Conservation (phyloP, 2,113 vertebrate species). For the Nesoenas mayeri region DNA sequence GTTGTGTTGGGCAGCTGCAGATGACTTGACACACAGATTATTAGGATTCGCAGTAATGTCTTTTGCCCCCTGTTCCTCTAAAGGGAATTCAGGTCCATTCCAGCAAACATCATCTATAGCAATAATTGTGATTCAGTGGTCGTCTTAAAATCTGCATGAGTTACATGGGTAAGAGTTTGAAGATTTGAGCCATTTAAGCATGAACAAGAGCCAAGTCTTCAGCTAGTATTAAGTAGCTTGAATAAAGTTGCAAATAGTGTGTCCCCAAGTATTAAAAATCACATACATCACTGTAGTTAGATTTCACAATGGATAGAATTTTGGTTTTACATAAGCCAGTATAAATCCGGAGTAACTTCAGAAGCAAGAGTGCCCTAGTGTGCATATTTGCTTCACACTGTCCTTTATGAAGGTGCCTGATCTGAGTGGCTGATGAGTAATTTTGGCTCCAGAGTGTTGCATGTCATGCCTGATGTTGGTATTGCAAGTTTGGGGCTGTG, state of each 20-base stretch:
- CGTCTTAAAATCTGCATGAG: background rate
- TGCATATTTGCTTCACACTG: constrained; percentile 47
- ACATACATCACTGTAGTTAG: constrained; percentile 38
- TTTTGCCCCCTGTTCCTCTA: background rate
- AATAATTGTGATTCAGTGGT: background rate
- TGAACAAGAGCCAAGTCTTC: background rate
- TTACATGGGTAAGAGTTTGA: background rate
- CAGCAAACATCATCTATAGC: background rate
- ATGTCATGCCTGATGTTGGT: background rate
- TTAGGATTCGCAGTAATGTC: background rate
- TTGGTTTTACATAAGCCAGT: background rate
- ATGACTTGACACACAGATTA: background rate
- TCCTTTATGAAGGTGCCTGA: constrained; percentile 45
- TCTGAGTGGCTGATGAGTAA: background rate
- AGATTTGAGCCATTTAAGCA: background rate
- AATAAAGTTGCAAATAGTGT: constrained; percentile 8
- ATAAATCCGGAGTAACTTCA: background rate
- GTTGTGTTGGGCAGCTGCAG: background rate
- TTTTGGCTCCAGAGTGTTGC: constrained; percentile 9
- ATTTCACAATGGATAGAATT: constrained; percentile 4
- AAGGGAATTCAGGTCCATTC: background rate
- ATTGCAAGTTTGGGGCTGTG: constrained; percentile 12
- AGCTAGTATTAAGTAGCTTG: background rate
- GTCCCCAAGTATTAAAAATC: constrained; percentile 46
- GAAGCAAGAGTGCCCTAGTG: background rate